Conservation (phyloP, 2,888 invertebrate genomes). For the Lasiommata megera region DNA sequence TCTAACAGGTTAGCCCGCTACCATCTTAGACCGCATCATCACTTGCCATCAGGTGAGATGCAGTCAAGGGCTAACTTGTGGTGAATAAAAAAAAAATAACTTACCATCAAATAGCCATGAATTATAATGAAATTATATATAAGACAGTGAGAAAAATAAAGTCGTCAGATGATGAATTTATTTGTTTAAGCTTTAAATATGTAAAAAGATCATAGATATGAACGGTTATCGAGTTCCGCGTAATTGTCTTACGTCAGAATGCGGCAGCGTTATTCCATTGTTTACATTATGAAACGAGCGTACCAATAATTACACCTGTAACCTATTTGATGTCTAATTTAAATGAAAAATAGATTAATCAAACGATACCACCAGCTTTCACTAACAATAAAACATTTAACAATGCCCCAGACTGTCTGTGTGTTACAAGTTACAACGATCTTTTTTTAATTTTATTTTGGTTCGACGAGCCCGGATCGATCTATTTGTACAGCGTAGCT, state of each 20-base stretch:
- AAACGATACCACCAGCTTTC: constrained; percentile 70
- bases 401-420: constrained; percentile 70
- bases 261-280: constrained; percentile 39
- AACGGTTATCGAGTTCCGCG: constrained; percentile 11
- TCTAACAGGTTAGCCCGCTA: too few relatives aligned
- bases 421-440: constrained; percentile 50
- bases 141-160: neutral
- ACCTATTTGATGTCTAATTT: constrained; percentile 69
- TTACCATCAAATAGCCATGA: too few relatives aligned
- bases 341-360: constrained; percentile 72
- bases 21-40: too few relatives aligned
- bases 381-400: constrained; percentile 69
- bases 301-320: constrained; percentile 63
- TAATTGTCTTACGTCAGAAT: constrained; percentile 29
- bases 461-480: constrained; percentile 54
- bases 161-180: constrained; percentile 2
- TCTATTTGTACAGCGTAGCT: constrained; percentile 69
- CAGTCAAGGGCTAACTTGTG: too few relatives aligned
- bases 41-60: too few relatives aligned
- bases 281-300: constrained; percentile 60
- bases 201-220: constrained; percentile 7
- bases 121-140: too few relatives aligned
- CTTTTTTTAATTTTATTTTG: constrained; percentile 66
- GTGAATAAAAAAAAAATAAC: too few relatives aligned
- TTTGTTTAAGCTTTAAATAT: constrained; percentile 4